These are phyloP conservation scores for Actinostola sp. DNA, from an alignment of 92 coral and sea anemone species.

Conservation along the genomic window DNA sequence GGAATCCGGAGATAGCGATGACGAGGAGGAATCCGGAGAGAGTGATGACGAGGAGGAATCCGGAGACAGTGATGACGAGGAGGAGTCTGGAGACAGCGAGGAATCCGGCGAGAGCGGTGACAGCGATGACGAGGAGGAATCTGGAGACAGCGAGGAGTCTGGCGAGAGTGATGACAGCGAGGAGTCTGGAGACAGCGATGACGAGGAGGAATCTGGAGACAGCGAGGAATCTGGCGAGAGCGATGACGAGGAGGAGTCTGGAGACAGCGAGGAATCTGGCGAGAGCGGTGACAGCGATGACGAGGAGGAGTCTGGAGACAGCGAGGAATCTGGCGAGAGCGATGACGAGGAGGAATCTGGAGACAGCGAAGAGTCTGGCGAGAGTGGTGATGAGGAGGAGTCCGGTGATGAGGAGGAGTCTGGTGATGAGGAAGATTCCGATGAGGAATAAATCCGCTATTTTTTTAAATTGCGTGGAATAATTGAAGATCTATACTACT, in stretches of 20 bases:
- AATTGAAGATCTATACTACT: slow-evolving; percentile 15
- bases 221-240: slow-evolving; percentile 27
- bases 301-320: slow-evolving; percentile 23
- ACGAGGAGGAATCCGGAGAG: slow-evolving; percentile 26
- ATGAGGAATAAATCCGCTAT: slow-evolving; percentile 21
- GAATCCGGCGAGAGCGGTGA: slow-evolving; percentile 32
- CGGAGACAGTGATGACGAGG: slow-evolving; percentile 16
- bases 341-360: slow-evolving; percentile 5
- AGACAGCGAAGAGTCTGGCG: slow-evolving; percentile 5
- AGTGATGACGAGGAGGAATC: slow-evolving; percentile 25
- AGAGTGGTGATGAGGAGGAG: too few species aligned
- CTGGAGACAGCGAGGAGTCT: slow-evolving; percentile 32
- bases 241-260: slow-evolving; percentile 25
- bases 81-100: slow-evolving; percentile 40
- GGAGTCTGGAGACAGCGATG: slow-evolving; percentile 27
- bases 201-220: slow-evolving; percentile 35
- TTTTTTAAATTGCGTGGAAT: background rate
- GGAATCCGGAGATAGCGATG: slow-evolving; percentile 27
- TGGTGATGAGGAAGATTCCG: slow-evolving; percentile 16
- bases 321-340: slow-evolving; percentile 31
- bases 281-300: slow-evolving; percentile 12
- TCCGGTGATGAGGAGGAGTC: slow-evolving; percentile 15
- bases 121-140: slow-evolving; percentile 26
- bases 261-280: slow-evolving; percentile 24
- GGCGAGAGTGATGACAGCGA: slow-evolving; percentile 17